A percentile compares a stretch with the other conserved stretches of the same genome.
phyloP scores from a whole-genome alignment of 2,888 invertebrate species.

The Xestobium rufovillosum region DNA sequence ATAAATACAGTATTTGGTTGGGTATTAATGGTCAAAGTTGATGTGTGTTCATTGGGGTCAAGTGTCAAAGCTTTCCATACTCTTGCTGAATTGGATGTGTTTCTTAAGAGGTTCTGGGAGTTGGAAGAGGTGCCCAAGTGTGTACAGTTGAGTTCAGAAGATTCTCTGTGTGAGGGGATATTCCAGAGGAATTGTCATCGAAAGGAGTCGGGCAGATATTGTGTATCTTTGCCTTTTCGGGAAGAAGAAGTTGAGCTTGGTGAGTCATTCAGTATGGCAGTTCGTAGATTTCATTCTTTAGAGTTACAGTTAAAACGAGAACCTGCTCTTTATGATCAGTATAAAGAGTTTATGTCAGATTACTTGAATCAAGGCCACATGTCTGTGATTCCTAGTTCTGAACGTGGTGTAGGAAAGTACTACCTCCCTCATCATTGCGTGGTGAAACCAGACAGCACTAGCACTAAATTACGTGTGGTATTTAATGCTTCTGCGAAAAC shows the following conservation, averaged over 20 bases:
- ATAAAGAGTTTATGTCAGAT: conserved; percentile 14
- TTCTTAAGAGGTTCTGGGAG: conserved; percentile 3
- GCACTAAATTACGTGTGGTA: conserved; percentile 13
- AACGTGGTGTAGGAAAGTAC: neutral
- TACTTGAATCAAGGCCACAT: conserved; percentile 15
- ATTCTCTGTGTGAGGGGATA: neutral
- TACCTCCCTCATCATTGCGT: conserved; percentile 18
- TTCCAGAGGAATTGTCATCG: neutral
- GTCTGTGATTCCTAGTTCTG: neutral
- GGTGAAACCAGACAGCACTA: conserved; percentile 1
- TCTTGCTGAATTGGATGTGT: no score
- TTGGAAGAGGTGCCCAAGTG: conserved; percentile 1
- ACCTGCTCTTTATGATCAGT: neutral
- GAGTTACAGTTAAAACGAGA: neutral
- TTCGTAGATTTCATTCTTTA: neutral
- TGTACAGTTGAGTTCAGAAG: neutral
- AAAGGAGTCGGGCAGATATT: neutral
- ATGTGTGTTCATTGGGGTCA: neutral
- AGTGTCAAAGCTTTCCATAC: no score
- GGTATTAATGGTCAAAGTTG: neutral
- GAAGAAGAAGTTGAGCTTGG: neutral
- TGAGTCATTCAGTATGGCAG: neutral
- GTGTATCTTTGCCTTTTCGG: conserved; percentile 2
- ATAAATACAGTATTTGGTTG: conserved; percentile 4
- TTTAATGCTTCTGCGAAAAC: no score